Base-by-base conservation (phyloP, 2,113 vertebrate genomes). In the Carassius gibelio region DNA sequence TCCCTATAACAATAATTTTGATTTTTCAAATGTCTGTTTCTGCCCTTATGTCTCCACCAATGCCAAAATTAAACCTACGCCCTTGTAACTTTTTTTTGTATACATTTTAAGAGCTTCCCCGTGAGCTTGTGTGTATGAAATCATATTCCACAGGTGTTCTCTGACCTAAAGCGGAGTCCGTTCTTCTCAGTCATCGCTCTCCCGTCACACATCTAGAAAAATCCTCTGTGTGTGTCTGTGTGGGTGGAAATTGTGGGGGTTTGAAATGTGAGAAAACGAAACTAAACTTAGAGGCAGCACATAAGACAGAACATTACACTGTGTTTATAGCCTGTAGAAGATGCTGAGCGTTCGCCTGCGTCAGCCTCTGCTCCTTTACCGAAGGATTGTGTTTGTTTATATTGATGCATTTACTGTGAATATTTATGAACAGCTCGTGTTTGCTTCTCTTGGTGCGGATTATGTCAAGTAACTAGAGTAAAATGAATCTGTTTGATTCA, bases 281-380 rank as follows among this genome's bases (percentile, higher is more conserved):
- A 85, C 91, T 94, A 92, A 93, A 94, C 87, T 91, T 93, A 92
- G 89, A 84, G 0, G 38, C 15, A 81, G 88, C 76, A 82, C 45
- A 84, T 68, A 8, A 81, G 78, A 81, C 59, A 45, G 78, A 66
- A 81, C n/a, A 10, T 64, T 42, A 42, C 42, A 1, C 42, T 42
- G 38, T 42, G 1, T 45, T 45, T 45, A 45, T 10, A 45, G 42
- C 8, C 42, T 45, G 38, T 42, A 42, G 38, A 42, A 42, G 38
- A 42, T 42, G 42, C 42, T 8, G 8, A 9, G 42, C 42, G 30
- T 48, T 75, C 45, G 15, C 3, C 17, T 3, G 42, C 11, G 38
- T 48, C 15, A 57, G 45, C 17, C n/a, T 74, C 36, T 75, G 85
- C 66, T 26, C 26, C 26, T 26, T 26, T 26, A 26, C 26, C 26